Conservation (phyloP, 2,888 invertebrate genomes). For the Acronicta aceris region DNA sequence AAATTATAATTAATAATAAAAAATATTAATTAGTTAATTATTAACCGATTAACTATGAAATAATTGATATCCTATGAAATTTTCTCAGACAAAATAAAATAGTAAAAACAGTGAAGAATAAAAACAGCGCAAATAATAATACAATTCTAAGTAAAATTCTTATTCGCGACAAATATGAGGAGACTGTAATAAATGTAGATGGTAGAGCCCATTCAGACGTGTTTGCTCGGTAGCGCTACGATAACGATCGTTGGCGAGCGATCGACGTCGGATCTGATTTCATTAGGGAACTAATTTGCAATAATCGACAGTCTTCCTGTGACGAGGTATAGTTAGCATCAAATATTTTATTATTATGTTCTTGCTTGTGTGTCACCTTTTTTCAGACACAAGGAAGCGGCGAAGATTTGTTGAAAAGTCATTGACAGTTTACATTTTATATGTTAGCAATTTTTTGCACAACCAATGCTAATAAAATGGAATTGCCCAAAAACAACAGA, state of each 20-base stretch:
- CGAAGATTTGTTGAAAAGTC: too few species aligned
- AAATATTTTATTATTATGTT: too few species aligned
- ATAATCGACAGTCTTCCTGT: conserved; percentile 9
- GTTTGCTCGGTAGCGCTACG: conserved; percentile 25
- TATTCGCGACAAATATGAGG: conserved; percentile 41
- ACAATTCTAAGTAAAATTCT: conserved; percentile 29
- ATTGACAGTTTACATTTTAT: too few species aligned
- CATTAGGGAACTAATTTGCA: conserved; percentile 22
- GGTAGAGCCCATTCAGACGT: conserved; percentile 30
- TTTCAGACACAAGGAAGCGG: too few species aligned
- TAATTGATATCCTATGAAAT: too few species aligned
- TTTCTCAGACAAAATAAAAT: too few species aligned
- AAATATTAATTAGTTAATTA: too few species aligned
- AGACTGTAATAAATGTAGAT: conserved; percentile 4
- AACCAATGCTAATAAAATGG: conserved; percentile 2
- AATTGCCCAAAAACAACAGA: conserved; percentile 24
- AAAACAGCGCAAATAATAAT: conserved; percentile 6
- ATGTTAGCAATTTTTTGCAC: conserved; percentile 2
- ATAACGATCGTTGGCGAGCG: conserved; percentile 23
- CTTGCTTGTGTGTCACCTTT: too few species aligned
- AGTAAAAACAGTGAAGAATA: too few species aligned
- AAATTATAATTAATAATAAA: too few species aligned
- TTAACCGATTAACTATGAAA: too few species aligned
- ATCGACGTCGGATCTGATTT: conserved; percentile 17
- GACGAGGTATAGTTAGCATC: too few species aligned